phyloP scores from a whole-genome alignment of 2,113 vertebrate genomes.

The Pleuronectes platessa region DNA sequence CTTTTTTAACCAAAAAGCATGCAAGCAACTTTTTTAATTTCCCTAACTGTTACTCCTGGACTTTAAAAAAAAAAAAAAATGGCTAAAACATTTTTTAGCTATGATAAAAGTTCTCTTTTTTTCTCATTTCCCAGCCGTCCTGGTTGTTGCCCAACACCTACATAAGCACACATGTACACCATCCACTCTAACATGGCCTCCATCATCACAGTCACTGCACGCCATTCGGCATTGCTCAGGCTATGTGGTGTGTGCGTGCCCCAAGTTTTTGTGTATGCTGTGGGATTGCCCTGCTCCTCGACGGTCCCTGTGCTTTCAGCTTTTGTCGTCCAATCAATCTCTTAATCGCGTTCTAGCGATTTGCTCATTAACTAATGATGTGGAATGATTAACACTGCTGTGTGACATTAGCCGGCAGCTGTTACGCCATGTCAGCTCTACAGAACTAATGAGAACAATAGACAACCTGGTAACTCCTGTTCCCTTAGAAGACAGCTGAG shows the following conservation, averaged over 20 bases:
- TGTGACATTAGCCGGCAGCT: constrained; percentile 66
- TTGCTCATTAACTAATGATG: constrained; percentile 73
- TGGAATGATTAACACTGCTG: constrained; percentile 65
- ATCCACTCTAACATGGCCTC: constrained; percentile 29
- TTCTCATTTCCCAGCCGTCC: not conserved
- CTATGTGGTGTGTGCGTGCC: constrained; percentile 12
- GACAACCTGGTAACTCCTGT: constrained; percentile 44
- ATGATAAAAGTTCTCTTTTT: not conserved
- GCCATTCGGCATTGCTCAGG: constrained; percentile 25
- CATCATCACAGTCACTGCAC: constrained; percentile 54
- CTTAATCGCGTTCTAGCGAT: constrained; percentile 66
- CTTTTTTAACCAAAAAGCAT: too few species aligned
- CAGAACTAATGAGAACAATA: constrained; percentile 56
- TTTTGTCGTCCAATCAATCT: constrained; percentile 63
- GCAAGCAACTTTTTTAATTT: too few species aligned
- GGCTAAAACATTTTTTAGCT: not conserved
- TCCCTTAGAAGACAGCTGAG: constrained; percentile 32
- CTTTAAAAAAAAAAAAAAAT: too few species aligned
- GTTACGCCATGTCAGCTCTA: constrained; percentile 53
- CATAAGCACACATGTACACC: not conserved
- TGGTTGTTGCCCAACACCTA: not conserved
- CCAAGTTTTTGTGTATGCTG: constrained; percentile 15
- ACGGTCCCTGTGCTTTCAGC: constrained; percentile 51
- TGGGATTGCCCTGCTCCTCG: constrained; percentile 30
- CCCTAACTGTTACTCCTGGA: not conserved